These are phyloP conservation scores for Dicaeum eximium DNA, from an alignment of 2,113 vertebrate species.

Conservation along the genomic window DNA sequence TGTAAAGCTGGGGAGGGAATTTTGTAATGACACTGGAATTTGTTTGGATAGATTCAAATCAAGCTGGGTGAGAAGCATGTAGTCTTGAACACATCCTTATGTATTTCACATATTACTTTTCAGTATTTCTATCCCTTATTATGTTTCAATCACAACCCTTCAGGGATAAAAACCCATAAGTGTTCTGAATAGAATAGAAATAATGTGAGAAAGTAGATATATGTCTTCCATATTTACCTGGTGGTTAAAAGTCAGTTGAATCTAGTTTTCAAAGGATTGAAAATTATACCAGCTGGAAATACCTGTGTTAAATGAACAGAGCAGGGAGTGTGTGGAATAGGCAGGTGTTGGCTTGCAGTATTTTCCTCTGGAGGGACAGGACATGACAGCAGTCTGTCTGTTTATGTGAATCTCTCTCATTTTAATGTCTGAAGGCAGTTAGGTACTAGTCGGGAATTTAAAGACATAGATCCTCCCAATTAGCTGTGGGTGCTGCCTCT, in stretches of 20 bases:
- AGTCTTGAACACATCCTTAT: not conserved
- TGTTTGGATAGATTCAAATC: not conserved
- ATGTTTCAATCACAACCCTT: conserved; percentile 5
- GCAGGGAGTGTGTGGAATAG: not conserved
- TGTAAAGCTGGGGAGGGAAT: not conserved
- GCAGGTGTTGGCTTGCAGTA: not conserved
- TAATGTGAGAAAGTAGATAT: not conserved
- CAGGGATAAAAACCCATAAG: not conserved
- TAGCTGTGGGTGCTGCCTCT: not conserved
- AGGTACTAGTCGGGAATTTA: not conserved
- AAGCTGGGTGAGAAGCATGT: not conserved
- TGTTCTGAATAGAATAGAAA: not conserved
- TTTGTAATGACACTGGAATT: not conserved
- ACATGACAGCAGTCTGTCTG: not conserved
- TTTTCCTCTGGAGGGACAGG: not conserved
- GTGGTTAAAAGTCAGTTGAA: conserved; percentile 28
- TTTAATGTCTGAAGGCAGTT: not conserved
- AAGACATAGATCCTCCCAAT: not conserved
- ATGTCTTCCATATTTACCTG: not conserved
- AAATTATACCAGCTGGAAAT: conserved; percentile 21
- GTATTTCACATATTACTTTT: not conserved
- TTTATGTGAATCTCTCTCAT: not conserved
- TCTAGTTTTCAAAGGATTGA: conserved; percentile 3
- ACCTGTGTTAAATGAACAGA: not conserved
- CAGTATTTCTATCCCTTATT: not conserved